These are phyloP conservation scores for Callipepla squamata DNA, from an alignment of 2,113 vertebrate genomes.

Conservation along the genomic window DNA sequence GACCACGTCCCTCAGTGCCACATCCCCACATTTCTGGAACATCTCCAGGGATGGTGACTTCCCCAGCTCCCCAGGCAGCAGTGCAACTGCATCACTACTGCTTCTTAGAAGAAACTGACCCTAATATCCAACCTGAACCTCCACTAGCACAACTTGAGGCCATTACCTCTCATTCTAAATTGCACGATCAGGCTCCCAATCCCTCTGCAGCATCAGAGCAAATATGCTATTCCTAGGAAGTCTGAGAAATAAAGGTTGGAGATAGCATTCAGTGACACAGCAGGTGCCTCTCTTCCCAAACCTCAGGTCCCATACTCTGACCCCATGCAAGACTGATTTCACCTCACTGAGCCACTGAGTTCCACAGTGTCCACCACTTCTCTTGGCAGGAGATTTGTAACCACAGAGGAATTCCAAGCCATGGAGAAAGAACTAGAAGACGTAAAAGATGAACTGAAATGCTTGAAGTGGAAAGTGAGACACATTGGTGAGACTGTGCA, in stretches of 20 bases:
- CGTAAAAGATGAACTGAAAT: slow-evolving; percentile 64
- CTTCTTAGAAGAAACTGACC: not conserved
- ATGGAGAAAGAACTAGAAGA: slow-evolving; percentile 65
- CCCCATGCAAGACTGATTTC: not conserved
- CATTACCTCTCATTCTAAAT: not conserved
- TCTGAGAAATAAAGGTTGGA: not conserved
- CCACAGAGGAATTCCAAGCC: slow-evolving; percentile 54
- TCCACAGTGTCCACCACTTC: slow-evolving; percentile 23
- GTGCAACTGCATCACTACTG: no score
- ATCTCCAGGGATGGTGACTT: no score
- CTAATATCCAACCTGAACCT: not conserved
- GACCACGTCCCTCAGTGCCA: no score
- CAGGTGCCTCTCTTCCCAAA: not conserved
- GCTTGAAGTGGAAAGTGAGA: slow-evolving; percentile 62
- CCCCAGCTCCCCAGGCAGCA: no score
- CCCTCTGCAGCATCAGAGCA: not conserved
- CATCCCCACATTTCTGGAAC: no score
- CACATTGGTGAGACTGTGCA: slow-evolving; percentile 61
- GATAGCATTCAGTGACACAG: not conserved
- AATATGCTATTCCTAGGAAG: not conserved
- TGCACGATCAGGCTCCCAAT: not conserved
- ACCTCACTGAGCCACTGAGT: not conserved
- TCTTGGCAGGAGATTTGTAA: slow-evolving; percentile 63
- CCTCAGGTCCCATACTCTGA: not conserved
- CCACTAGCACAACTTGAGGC: not conserved